Conservation (phyloP, 2,888 invertebrate species). For the Lamellibrachia satsuma region DNA sequence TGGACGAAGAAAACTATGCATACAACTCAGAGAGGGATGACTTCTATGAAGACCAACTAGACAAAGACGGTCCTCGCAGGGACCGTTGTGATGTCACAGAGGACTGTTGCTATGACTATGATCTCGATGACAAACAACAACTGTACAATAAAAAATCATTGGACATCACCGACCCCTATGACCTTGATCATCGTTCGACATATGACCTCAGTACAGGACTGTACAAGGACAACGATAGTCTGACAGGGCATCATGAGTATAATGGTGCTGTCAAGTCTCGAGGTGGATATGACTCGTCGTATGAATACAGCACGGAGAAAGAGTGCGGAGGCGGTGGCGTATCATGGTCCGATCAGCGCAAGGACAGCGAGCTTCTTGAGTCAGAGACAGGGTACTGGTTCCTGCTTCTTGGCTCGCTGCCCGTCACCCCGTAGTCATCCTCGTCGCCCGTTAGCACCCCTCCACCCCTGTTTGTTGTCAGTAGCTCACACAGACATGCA, state of each 20-base stretch:
- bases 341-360: neutral
- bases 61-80: neutral
- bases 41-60: neutral
- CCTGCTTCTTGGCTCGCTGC: neutral
- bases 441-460: neutral
- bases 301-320: conserved; percentile 17
- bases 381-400: neutral
- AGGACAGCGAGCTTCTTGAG: neutral
- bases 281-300: neutral
- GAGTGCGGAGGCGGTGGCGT: neutral
- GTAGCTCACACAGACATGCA: neutral
- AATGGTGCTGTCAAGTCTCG: neutral
- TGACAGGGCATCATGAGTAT: neutral
- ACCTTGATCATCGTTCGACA: neutral
- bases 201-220: neutral
- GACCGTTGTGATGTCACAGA: neutral
- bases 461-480: neutral
- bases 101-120: neutral
- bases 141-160: neutral
- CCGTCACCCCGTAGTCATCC: neutral
- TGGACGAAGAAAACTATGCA: neutral
- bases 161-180: neutral
- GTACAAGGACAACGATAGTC: neutral
- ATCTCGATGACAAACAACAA: neutral
- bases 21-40: neutral